Evolutionary conservation across 2,113 vertebrate genomes (phyloP).

Genomic region (Scomber colias): DNA sequence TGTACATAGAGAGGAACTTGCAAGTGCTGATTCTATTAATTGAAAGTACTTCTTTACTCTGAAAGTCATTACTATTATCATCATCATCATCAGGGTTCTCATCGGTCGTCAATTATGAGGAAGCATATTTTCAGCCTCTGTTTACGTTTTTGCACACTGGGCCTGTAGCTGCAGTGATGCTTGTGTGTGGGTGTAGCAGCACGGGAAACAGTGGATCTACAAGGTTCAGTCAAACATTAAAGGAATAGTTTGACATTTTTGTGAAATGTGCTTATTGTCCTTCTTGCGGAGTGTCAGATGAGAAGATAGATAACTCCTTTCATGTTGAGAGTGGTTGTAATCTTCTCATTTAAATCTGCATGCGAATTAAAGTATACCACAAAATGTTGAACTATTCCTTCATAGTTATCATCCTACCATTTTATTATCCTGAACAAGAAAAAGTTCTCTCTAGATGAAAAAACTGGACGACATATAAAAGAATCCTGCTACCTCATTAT

Average conservation of each 20-base stretch:
- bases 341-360: too few species aligned
- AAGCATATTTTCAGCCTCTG: neutral
- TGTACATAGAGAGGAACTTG: neutral
- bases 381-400: too few species aligned
- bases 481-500: too few species aligned
- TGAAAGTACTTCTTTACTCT: neutral
- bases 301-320: too few species aligned
- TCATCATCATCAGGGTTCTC: neutral
- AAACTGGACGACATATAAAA: too few species aligned
- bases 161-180: neutral
- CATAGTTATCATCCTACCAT: too few species aligned
- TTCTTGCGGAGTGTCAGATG: too few species aligned
- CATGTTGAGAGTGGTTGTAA: too few species aligned
- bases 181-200: neutral
- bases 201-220: neutral
- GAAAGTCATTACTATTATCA: neutral
- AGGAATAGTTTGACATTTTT: neutral
- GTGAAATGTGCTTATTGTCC: neutral
- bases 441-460: too few species aligned
- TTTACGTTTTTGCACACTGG: neutral
- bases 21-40: too few species aligned
- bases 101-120: neutral
- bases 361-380: too few species aligned
- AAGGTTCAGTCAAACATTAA: slow-evolving; percentile 2
- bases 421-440: too few species aligned